Base-by-base conservation (phyloP, 2,888 invertebrate species). In the Apodemia mormo region DNA sequence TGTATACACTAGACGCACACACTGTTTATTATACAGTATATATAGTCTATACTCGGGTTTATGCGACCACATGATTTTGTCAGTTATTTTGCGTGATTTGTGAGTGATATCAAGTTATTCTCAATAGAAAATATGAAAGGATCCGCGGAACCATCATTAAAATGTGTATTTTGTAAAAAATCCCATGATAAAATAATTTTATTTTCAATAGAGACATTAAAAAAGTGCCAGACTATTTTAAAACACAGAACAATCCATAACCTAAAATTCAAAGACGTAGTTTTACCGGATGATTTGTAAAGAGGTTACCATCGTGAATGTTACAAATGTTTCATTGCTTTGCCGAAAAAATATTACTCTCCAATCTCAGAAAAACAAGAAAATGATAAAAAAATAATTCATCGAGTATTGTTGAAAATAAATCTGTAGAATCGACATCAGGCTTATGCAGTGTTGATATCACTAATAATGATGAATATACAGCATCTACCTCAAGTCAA, bases 181-280 rank as follows among this genome's bases (percentile, higher is more conserved):
- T 49, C 14, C 4, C 14, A 4, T 49, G 49, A 14, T 49, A 14
- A 12, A 14, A 3, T 49, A 49, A 49, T 4, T 3, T 49, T 49
- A 4, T 49, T 14, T 14, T 14, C 49, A 1, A 7, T 14, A 14
- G 2, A 14, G 4, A 49, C 49, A 49, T 49, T 49, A 14, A 56
- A 56, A 56, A 22, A 29, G 54, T 54, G 54, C 22, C 1, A 22
- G 22, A 12, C 22, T 37, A 7, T 45, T 33, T 61, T 58, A 64
- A 65, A 58, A 45, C 45, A 66, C 66, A 37, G 66, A 66, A 49
- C 5, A 29, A 40, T 2, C 4, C 49, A 45, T 66, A 66, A 66
- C 10, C 66, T 66, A 4, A 66, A 66, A 29, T 66, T 66, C 29
- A 66, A 66, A 66, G 49, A 66, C 66, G 29, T 66, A 14, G 45